Conservation (phyloP, 2,113 vertebrate genomes). For the Anser cygnoides region DNA sequence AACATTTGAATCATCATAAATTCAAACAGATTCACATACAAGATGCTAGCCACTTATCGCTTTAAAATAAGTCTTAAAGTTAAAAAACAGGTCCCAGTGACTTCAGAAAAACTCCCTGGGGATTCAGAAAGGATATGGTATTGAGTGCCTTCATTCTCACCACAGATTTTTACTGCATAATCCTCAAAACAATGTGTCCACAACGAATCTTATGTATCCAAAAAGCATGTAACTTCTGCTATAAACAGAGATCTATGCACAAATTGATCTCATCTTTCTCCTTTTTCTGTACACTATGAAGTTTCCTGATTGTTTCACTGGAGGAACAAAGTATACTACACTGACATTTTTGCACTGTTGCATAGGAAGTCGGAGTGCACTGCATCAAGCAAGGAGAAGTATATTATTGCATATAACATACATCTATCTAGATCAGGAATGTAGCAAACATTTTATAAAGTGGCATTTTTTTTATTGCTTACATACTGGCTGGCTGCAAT, state of each 20-base stretch:
- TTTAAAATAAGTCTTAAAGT: constrained; percentile 25
- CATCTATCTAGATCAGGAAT: background rate
- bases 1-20: constrained; percentile 56
- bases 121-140: constrained; percentile 2
- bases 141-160: background rate
- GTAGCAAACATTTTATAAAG: background rate
- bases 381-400: rapidly evolving
- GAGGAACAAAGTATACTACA: rapidly evolving
- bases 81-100: constrained; percentile 33
- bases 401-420: rapidly evolving
- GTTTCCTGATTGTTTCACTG: background rate
- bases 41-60: background rate
- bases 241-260: background rate
- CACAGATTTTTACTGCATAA: background rate
- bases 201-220: background rate
- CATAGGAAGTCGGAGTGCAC: background rate
- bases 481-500: background rate
- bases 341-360: rapidly evolving
- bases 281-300: background rate
- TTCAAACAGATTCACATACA: constrained; percentile 38
- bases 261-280: background rate
- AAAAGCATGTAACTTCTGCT: background rate
- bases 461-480: background rate
- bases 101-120: constrained; percentile 28
- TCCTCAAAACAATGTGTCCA: background rate